Conservation (phyloP, 2,888 invertebrate species). For the Luperina testacea region DNA sequence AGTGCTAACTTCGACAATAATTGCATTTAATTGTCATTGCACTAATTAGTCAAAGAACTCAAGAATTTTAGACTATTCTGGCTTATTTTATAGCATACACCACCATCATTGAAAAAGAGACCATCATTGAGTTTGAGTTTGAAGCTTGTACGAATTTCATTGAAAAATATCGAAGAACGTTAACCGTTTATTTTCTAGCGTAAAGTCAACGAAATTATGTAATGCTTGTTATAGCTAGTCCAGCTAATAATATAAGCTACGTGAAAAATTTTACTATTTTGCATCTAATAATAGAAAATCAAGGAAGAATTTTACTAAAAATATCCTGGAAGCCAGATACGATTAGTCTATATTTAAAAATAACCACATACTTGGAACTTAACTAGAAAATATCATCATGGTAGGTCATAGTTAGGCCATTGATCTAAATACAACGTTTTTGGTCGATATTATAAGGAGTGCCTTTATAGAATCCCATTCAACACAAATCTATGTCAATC, state of each 20-base stretch:
- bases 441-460: too few relatives aligned
- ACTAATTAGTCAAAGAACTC: not conserved
- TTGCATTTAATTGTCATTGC: not conserved
- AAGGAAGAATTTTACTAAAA: not conserved
- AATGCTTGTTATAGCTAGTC: not conserved
- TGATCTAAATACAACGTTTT: not conserved
- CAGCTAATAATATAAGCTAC: not conserved
- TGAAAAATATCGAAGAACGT: not conserved
- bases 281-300: constrained; percentile 6
- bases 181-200: not conserved
- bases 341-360: not conserved
- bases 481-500: constrained; percentile 16
- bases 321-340: not conserved
- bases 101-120: not conserved
- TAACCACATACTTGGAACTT: not conserved
- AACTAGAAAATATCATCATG: not conserved
- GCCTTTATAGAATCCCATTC: not conserved
- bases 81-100: too few relatives aligned
- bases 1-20: not conserved
- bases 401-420: not conserved
- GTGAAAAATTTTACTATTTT: not conserved
- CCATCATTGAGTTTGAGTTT: too few relatives aligned
- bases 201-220: not conserved
- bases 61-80: not conserved
- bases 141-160: not conserved